These are phyloP conservation scores for Trichomycterus rosablanca DNA, from an alignment of 2,113 vertebrate species.

Conservation along the genomic window DNA sequence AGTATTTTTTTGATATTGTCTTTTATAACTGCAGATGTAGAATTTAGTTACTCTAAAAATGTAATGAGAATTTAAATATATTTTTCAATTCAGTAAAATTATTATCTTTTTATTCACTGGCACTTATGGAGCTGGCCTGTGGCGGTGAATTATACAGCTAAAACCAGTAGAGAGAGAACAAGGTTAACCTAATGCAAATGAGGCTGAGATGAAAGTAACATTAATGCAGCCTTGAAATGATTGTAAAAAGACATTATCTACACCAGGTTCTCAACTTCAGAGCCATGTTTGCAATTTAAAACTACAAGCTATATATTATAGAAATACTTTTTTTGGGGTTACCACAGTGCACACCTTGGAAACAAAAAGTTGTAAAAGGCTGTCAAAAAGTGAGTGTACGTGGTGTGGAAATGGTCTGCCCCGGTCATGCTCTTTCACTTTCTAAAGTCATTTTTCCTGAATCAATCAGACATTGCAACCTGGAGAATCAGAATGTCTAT, in stretches of 20 bases:
- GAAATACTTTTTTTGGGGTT: background rate
- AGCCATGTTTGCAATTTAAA: background rate
- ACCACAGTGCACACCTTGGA: background rate
- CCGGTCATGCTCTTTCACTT: background rate
- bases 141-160: background rate
- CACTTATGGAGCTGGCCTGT: conserved; percentile 1
- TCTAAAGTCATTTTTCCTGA: background rate
- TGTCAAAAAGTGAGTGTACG: background rate
- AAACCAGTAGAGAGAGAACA: background rate
- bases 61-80: background rate
- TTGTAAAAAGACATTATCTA: background rate
- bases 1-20: too few species aligned
- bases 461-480: conserved; percentile 17
- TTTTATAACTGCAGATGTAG: too few species aligned
- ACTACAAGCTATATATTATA: too few species aligned
- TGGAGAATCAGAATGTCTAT: conserved; percentile 9
- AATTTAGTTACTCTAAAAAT: too few species aligned
- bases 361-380: background rate
- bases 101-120: background rate
- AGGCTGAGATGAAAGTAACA: conserved; percentile 10
- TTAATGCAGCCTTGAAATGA: background rate
- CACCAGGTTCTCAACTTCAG: background rate
- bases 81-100: background rate
- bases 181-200: conserved; percentile 5
- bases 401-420: background rate